These are phyloP conservation scores for Leucoraja erinaceus DNA, from an alignment of 2,113 vertebrate genomes.

Conservation along the genomic window DNA sequence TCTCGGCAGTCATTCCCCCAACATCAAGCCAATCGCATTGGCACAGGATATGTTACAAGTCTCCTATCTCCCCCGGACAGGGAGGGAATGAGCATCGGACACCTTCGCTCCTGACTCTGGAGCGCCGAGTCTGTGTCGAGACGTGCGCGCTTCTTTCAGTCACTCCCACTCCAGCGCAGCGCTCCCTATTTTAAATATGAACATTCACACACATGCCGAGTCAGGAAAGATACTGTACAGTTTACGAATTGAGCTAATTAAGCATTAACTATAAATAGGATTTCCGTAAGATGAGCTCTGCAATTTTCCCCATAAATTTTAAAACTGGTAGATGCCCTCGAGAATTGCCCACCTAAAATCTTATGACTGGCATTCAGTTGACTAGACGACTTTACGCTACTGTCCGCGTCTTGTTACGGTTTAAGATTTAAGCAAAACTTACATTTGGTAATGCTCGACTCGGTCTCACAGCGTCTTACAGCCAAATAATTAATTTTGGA, in stretches of 20 bases:
- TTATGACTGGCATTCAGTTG: too few relatives aligned
- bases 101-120: neutral
- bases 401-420: too few relatives aligned
- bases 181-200: neutral
- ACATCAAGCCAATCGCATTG: neutral
- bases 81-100: neutral
- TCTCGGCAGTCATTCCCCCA: constrained; percentile 48
- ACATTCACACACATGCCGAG: neutral
- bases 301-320: neutral
- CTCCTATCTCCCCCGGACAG: neutral
- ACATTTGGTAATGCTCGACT: too few relatives aligned
- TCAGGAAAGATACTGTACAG: neutral
- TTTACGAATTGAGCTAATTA: neutral
- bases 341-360: too few relatives aligned
- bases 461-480: too few relatives aligned
- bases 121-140: neutral
- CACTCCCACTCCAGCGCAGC: constrained; percentile 11
- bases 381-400: neutral
- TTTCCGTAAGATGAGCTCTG: neutral
- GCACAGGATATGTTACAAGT: neutral
- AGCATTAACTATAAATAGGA: neutral
- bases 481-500: too few relatives aligned
- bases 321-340: neutral
- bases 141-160: neutral
- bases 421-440: too few relatives aligned